Base-by-base conservation (phyloP, 2,113 vertebrate species). In the Myotis lucifugus region DNA sequence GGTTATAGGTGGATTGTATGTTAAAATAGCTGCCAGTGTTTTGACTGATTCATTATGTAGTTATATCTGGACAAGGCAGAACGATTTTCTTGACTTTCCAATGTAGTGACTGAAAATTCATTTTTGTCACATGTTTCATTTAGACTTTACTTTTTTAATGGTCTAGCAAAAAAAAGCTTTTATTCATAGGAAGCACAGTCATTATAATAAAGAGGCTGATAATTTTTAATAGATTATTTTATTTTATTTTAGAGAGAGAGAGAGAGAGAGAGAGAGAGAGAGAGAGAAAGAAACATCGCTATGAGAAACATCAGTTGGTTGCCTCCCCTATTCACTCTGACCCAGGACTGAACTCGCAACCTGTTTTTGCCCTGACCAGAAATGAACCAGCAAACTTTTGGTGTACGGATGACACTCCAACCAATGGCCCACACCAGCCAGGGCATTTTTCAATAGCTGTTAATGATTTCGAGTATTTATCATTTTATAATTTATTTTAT, bases 61-160 rank as follows among this genome's bases (percentile, higher is more conserved):
- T 72, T 81, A 67, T 32, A 56, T 74, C 34, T 87, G 10, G 6
- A 66, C 79, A 94, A 77, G n/a, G 59, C 29, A 93, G 32, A 78
- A 29, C 77, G 48, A 40, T 64, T 83, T 83, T 85, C 70, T 89
- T 87, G 87, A 92, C 37, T 92, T 93, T 94, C 72, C 73, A 92
- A 2, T 13, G 3, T 50, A 76, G 12, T 59, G 42, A 81, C 32
- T 94, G 50, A 88, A 94, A 95, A 96, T 92, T 83, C 59, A 93
- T 88, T 95, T 87, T 48, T 59, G 18, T 72, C 76, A 69, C 29
- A 18, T 59, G 86, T 64, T 93, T 74, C 40, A 82, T 19, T 81
- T 54, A 81, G 59, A 88, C 17, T 83, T 54, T 50, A 88, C 88
- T n/a, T n/a, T 61, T 46, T 84, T 52, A 79, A 27, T 66, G 34